Evolutionary conservation across 2,113 vertebrate genomes (phyloP).

Genomic region (Lutjanus erythropterus): DNA sequence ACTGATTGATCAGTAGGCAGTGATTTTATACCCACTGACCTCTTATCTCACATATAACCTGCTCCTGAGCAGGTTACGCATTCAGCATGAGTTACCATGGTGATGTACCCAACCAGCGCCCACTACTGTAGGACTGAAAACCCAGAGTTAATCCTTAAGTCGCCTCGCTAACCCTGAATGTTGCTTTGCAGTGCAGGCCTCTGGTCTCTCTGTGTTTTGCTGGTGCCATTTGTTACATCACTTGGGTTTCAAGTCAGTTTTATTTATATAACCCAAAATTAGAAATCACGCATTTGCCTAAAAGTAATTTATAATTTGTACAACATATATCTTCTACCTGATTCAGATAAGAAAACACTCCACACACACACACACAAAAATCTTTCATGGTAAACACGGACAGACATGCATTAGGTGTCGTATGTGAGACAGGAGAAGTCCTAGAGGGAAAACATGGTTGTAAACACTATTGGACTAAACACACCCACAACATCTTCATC

Average conservation of each 20-base stretch:
- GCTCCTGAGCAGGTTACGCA: too few species aligned
- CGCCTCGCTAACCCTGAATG: too few species aligned
- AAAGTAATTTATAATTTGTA: neutral
- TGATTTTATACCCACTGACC: too few species aligned
- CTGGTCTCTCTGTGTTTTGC: neutral
- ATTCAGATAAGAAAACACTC: neutral
- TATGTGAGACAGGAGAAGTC: neutral
- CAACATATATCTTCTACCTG: neutral
- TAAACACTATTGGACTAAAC: neutral
- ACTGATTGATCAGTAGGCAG: too few species aligned
- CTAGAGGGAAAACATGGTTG: neutral
- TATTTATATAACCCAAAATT: neutral
- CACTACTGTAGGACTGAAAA: too few species aligned
- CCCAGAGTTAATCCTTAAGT: too few species aligned
- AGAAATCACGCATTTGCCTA: neutral
- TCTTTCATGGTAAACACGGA: neutral
- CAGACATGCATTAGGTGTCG: neutral
- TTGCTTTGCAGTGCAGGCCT: too few species aligned
- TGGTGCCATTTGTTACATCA: neutral
- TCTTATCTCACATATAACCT: too few species aligned
- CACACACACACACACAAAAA: neutral
- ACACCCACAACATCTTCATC: constrained; percentile 31
- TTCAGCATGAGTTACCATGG: too few species aligned
- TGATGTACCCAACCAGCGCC: too few species aligned
- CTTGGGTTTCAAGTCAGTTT: neutral